Evolutionary conservation across 2,797 vertebrate species (phyloP), one percentile per base, ranked within the genome.

Genomic region (Arvicola amphibius): DNA sequence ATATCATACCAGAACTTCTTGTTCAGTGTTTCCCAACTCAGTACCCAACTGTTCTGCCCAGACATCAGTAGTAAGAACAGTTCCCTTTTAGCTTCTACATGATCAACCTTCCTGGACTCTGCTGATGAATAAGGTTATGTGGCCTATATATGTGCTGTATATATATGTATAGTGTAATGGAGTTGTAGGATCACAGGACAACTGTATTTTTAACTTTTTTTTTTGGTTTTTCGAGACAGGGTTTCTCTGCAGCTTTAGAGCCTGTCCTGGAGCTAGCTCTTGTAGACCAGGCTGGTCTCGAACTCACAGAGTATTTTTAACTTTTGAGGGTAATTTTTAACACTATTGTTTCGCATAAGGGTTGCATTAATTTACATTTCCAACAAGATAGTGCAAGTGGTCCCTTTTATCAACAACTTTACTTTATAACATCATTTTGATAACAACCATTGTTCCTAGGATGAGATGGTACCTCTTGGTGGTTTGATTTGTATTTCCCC

Each of bases 21-120:
- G 3, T 46, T 51, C 4, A 7, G 16, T 46, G 29, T 71, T 87
- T 71, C 23, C 65, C 13, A 10, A 53, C 21, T 71, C 6, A 27
- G 6, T 1, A 25, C 32, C 5, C 40, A 77, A 23, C 32, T 19
- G 10, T 2, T n/a, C 73, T 48, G 13, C 1, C 13, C 14, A 48
- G 8, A 27, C 2, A 4, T 32, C 12, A 12, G 0, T 27, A 27
- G 2, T n/a, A 61, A 61, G 0, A 2, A 27, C 16, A 17, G 3
- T 5, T 74, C 16, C 7, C 40, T 92, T 51, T 16, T 25, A 51
- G 21, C 25, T 65, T 92, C 25, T 53, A 23, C 9, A n/a, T 40
- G 19, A 65, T 2, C 17, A 29, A 37, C 10, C 6, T 76, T 77
- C 48, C 23, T 37, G 12, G 76, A 13, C 13, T 37, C 34, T 46